Percentiles rank a stretch among this genome's conserved stretches.
Conservation (phyloP, 2,113 vertebrate species). For the Lasiurus cinereus region DNA sequence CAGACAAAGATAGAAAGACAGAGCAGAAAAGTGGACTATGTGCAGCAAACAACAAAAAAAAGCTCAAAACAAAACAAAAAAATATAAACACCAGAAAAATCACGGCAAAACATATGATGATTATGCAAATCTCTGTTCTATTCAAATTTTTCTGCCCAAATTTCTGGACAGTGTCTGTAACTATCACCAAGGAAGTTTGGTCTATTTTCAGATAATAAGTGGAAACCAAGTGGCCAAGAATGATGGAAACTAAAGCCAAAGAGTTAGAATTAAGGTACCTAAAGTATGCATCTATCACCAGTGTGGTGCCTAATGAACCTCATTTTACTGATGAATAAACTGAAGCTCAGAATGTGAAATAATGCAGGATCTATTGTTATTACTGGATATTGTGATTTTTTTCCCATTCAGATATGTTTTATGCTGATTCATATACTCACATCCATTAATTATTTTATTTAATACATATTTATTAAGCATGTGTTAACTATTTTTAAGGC, state of each 20-base stretch:
- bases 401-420: neutral
- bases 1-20: neutral
- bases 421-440: neutral
- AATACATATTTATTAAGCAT: neutral
- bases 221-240: neutral
- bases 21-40: neutral
- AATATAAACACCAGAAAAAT: neutral
- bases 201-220: slow-evolving; percentile 19
- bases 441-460: neutral
- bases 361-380: neutral
- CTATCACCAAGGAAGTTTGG: neutral
- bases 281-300: neutral
- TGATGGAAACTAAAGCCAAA: neutral
- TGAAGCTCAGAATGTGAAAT: neutral
- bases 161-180: neutral
- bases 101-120: neutral
- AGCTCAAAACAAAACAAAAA: neutral
- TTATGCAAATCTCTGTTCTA: neutral
- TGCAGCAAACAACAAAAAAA: neutral
- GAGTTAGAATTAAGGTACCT: neutral
- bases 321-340: neutral
- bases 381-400: neutral
- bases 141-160: neutral
- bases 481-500: neutral
- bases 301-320: neutral